A percentile compares a stretch with the other conserved stretches of the same genome.
phyloP scores from a whole-genome alignment of 1,140 invertebrate species.

The Zaprionus ornatus region DNA sequence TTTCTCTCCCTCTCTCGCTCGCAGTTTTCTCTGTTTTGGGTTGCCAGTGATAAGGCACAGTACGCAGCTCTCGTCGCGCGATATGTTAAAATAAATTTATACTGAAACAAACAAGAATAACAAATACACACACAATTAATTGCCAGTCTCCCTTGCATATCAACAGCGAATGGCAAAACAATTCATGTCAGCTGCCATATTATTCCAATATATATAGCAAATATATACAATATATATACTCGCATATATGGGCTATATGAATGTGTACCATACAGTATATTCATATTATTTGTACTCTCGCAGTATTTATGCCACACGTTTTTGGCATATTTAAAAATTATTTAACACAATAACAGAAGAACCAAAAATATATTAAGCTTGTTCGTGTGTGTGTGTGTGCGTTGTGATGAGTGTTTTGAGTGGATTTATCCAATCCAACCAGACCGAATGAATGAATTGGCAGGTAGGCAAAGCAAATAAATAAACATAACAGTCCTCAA shows the following conservation, averaged over 20 bases:
- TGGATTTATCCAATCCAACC: not conserved
- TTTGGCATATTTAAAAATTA: conserved; percentile 45
- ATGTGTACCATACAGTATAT: not conserved
- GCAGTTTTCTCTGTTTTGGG: conserved; percentile 14
- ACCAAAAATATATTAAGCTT: conserved; percentile 4
- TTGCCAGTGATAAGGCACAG: conserved; percentile 39
- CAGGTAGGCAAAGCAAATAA: not conserved
- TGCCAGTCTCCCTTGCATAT: conserved; percentile 16
- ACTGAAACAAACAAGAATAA: conserved; percentile 11
- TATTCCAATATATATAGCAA: conserved; percentile 9
- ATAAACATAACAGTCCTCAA: not conserved
- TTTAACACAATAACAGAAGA: conserved; percentile 37
- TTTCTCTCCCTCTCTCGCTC: not conserved
- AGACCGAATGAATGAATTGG: not conserved
- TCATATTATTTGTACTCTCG: not conserved
- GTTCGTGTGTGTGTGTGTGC: not conserved
- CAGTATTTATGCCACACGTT: not conserved
- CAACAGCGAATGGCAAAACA: conserved; percentile 26
- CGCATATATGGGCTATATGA: not conserved
- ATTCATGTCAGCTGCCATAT: conserved; percentile 36
- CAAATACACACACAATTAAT: conserved; percentile 32
- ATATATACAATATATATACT: conserved; percentile 12
- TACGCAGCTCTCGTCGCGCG: not conserved
- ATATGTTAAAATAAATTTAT: conserved; percentile 37
- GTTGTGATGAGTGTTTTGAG: not conserved